These are phyloP conservation scores for Crossocerus cetratus DNA, from an alignment of 2,888 invertebrate species.

Conservation along the genomic window DNA sequence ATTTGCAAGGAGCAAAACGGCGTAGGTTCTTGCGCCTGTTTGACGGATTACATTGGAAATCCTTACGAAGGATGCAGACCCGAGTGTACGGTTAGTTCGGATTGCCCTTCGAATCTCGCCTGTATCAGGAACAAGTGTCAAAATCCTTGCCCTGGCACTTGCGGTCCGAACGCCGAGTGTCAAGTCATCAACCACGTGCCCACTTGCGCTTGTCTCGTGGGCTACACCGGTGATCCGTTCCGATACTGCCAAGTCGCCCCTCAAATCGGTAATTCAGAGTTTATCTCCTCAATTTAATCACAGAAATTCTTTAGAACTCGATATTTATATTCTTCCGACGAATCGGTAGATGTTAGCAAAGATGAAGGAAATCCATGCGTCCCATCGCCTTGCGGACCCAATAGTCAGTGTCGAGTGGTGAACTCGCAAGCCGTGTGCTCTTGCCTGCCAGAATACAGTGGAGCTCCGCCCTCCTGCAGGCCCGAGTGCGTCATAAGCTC, in stretches of 20 bases:
- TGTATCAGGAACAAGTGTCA: constrained; percentile 88
- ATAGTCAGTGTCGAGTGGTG: constrained; percentile 83
- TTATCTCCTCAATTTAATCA: neutral
- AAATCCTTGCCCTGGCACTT: constrained; percentile 87
- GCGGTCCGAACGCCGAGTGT: constrained; percentile 80
- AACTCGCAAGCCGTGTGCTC: constrained; percentile 82
- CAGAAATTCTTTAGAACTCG: constrained; percentile 57
- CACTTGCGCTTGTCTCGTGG: constrained; percentile 75
- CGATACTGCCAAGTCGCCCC: constrained; percentile 76
- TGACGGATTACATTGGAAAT: constrained; percentile 84
- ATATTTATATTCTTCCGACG: neutral
- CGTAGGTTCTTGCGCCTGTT: constrained; percentile 87
- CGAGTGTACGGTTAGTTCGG: constrained; percentile 87
- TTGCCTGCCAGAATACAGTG: constrained; percentile 80
- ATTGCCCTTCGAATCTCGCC: constrained; percentile 85
- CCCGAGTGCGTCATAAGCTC: constrained; percentile 80
- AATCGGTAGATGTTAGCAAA: constrained; percentile 11
- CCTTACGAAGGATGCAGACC: constrained; percentile 87
- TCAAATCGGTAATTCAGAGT: constrained; percentile 29
- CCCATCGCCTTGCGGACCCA: constrained; percentile 85
- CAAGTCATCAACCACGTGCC: constrained; percentile 78
- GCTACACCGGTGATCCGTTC: constrained; percentile 79
- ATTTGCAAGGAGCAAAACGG: constrained; percentile 86
- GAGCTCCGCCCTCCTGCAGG: constrained; percentile 78
- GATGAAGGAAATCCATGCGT: constrained; percentile 78